Evolutionary conservation across 35 echinoderm and acorn worm genomes (phyloP).

Genomic region (Ophiothrix spiculata): DNA sequence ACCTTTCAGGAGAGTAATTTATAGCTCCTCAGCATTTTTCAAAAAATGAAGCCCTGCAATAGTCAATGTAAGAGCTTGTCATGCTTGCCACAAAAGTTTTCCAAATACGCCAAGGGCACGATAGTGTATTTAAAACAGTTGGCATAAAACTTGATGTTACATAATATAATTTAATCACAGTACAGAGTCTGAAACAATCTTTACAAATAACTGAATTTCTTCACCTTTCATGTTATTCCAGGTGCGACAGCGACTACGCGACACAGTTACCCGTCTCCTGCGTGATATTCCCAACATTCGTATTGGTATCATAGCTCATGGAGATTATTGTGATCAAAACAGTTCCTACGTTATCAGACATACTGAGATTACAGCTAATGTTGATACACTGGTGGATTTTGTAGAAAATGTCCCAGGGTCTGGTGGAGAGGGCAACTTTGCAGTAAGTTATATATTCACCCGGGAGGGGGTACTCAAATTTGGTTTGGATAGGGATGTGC

Average conservation of each 20-base stretch:
- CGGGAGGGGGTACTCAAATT: too few species aligned
- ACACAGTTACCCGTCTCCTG: conserved; percentile 40
- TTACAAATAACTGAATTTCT: background rate
- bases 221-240: background rate
- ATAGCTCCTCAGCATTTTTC: too few species aligned
- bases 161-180: background rate
- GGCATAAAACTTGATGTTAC: background rate
- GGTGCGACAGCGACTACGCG: conserved; percentile 28
- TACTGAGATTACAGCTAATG: conserved; percentile 32
- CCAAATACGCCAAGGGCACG: too few species aligned
- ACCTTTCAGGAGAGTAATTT: too few species aligned
- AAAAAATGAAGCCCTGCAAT: too few species aligned
- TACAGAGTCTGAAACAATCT: background rate
- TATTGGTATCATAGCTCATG: conserved; percentile 77
- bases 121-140: too few species aligned
- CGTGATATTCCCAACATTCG: conserved; percentile 64
- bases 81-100: too few species aligned
- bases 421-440: conserved; percentile 55
- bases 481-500: too few species aligned
- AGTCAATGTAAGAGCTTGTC: too few species aligned
- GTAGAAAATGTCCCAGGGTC: conserved; percentile 34
- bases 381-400: conserved; percentile 41
- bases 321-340: conserved; percentile 62
- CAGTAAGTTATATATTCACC: conserved; percentile 37
- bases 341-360: conserved; percentile 39